Conservation (phyloP, 1,140 invertebrate species). For the Calycopis cecrops region DNA sequence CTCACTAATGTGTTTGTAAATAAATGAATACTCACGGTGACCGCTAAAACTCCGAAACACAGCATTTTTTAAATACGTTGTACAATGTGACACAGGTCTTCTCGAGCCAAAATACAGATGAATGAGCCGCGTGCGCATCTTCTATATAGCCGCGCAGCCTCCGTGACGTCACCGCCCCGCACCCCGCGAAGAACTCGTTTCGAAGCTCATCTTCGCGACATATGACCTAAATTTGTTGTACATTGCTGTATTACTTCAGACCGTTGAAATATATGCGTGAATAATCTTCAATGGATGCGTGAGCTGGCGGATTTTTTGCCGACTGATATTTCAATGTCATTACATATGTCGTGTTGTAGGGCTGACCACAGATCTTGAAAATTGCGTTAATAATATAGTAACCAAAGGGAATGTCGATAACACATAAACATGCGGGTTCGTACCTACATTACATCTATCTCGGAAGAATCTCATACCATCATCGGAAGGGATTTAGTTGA, state of each 20-base stretch:
- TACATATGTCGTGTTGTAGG: too few relatives aligned
- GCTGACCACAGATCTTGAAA: too few relatives aligned
- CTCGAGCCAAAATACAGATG: conserved; percentile 40
- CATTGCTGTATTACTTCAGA: conserved; percentile 27
- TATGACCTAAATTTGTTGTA: conserved; percentile 38
- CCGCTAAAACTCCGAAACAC: conserved; percentile 39
- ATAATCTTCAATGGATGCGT: neutral
- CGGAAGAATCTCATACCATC: too few relatives aligned
- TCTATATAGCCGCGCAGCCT: conserved; percentile 62
- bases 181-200: conserved; percentile 44
- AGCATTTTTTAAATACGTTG: conserved; percentile 39
- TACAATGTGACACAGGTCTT: conserved; percentile 29
- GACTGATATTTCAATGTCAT: too few relatives aligned
- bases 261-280: neutral
- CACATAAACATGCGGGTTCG: too few relatives aligned
- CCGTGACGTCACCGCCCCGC: conserved; percentile 55
- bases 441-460: too few relatives aligned
- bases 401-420: too few relatives aligned
- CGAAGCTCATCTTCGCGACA: conserved; percentile 49
- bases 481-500: too few relatives aligned
- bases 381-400: too few relatives aligned
- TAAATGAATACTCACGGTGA: conserved; percentile 37
- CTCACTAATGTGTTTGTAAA: too few relatives aligned
- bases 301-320: neutral
- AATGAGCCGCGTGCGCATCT: conserved; percentile 47